A percentile compares a stretch with the other conserved stretches of the same genome.
Conservation (phyloP, 2,113 vertebrate genomes). For the Takifugu bimaculatus region DNA sequence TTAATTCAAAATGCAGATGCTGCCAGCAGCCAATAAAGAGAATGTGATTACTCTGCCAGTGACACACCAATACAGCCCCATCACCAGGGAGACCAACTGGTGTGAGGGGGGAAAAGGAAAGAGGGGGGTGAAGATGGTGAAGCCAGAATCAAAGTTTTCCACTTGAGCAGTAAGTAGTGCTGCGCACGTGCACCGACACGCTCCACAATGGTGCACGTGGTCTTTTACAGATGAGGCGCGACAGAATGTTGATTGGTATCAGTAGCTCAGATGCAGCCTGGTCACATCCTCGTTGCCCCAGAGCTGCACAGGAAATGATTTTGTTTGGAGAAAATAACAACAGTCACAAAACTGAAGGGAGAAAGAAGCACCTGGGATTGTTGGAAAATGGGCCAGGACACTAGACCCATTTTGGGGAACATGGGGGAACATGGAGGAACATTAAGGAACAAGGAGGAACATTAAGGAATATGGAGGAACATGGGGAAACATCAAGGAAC, state of each 20-base stretch:
- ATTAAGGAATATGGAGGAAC: no score
- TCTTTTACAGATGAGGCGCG: conserved; percentile 16
- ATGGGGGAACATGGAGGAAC: no score
- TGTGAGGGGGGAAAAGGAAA: no score
- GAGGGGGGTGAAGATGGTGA: neutral
- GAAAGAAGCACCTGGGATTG: neutral
- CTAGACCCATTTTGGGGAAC: no score
- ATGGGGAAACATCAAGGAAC: no score
- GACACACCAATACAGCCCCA: no score
- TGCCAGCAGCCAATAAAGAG: conserved; percentile 7
- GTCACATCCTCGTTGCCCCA: conserved; percentile 28
- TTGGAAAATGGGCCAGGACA: no score
- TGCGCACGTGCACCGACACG: neutral
- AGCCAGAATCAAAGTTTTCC: conserved; percentile 17
- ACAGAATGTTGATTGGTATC: conserved; percentile 43
- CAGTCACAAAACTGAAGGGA: conserved; percentile 20
- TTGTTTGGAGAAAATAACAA: conserved; percentile 27
- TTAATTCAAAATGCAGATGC: neutral
- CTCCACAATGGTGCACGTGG: neutral
- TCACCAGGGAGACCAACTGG: neutral
- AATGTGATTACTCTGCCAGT: no score
- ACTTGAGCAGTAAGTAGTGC: conserved; percentile 1
- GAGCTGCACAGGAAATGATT: conserved; percentile 47
- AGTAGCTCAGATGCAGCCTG: conserved; percentile 27
- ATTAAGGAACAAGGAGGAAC: no score